These are phyloP conservation scores for Pseudanteris insignis DNA, from an alignment of 2,888 invertebrate genomes.

Conservation along the genomic window DNA sequence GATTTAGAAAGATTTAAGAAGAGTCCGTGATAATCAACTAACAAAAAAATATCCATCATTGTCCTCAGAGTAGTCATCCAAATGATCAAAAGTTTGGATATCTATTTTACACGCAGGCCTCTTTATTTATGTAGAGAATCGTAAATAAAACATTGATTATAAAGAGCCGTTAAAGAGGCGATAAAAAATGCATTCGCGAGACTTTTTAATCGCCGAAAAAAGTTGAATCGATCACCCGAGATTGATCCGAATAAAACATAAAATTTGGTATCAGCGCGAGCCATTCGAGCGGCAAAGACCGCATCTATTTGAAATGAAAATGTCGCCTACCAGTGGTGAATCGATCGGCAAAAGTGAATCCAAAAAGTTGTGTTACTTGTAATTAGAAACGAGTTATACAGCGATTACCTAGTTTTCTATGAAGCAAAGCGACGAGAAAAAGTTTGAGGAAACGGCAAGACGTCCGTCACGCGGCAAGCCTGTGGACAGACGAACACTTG, in stretches of 20 bases:
- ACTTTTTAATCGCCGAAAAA: no score
- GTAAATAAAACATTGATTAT: no score
- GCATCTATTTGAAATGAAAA: constrained; percentile 23
- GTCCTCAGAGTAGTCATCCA: no score
- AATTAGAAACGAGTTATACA: constrained; percentile 25
- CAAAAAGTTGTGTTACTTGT: constrained; percentile 30
- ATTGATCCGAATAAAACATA: constrained; percentile 5
- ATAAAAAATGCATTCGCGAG: not conserved
- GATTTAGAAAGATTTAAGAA: no score
- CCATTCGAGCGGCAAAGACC: not conserved
- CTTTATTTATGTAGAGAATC: no score
- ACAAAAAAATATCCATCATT: no score
- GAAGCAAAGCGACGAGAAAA: constrained; percentile 20
- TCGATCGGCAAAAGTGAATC: constrained; percentile 9
- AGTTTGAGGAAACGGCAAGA: constrained; percentile 21
- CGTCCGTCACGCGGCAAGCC: constrained; percentile 19
- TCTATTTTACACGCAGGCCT: no score
- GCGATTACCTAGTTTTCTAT: constrained; percentile 26
- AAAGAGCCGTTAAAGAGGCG: no score
- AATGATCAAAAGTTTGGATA: no score
- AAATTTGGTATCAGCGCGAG: not conserved
- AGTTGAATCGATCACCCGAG: no score
- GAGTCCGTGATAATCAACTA: no score
- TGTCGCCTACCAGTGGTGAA: constrained; percentile 11
- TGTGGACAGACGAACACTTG: constrained; percentile 27